Conservation (phyloP, 2,797 vertebrate species). For the Malacoraja senta region DNA sequence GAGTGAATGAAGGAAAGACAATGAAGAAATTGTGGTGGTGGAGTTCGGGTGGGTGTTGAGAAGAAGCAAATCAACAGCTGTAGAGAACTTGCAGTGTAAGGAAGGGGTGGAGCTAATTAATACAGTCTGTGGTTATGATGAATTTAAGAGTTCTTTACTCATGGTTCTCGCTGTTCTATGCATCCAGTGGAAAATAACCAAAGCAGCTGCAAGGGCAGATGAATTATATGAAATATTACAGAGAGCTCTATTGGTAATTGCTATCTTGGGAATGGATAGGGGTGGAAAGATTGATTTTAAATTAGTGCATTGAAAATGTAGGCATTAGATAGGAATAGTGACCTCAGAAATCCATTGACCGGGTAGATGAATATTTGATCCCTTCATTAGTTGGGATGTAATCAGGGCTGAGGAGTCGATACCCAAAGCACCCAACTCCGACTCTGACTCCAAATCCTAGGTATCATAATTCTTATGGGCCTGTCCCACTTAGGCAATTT, state of each 20-base stretch:
- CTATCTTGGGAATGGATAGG: neutral
- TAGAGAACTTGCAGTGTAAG: neutral
- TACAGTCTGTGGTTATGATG: neutral
- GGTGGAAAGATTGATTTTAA: neutral
- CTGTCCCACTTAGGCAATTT: no score
- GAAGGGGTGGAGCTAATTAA: neutral
- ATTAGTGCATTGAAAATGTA: neutral
- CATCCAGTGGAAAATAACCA: neutral
- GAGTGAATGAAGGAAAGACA: neutral
- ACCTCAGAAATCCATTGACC: neutral
- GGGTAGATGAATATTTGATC: neutral
- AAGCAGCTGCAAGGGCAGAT: neutral
- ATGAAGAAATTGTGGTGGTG: neutral
- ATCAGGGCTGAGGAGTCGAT: neutral
- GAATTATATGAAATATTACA: neutral
- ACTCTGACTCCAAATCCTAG: no score
- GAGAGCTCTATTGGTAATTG: neutral
- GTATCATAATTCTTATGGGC: no score
- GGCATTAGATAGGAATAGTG: neutral
- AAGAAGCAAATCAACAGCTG: neutral
- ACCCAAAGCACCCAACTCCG: no score
- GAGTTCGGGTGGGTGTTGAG: neutral
- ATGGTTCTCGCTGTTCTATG: no score
- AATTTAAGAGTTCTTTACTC: neutral
- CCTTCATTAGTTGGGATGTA: neutral